Evolutionary conservation across 2,113 vertebrate species (phyloP).

Genomic region (Oreochromis niloticus): DNA sequence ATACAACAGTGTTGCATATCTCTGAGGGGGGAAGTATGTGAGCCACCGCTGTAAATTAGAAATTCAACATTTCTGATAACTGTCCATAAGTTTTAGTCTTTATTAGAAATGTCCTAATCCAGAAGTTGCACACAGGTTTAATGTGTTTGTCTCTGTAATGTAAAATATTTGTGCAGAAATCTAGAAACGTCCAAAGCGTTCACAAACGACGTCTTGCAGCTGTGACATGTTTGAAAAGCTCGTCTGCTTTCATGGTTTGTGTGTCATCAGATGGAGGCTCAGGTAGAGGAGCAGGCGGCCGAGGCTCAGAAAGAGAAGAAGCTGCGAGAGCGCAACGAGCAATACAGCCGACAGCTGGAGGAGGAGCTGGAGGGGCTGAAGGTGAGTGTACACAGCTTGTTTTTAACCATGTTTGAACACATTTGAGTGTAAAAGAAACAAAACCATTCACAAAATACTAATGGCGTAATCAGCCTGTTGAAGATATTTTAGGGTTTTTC

Average conservation of each 20-base stretch:
- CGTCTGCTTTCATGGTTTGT: neutral
- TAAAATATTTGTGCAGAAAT: neutral
- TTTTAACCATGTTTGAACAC: neutral
- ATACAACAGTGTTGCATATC: accelerated
- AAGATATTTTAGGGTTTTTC: neutral
- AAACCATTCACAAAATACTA: neutral
- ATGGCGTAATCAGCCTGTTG: accelerated
- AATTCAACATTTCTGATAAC: neutral
- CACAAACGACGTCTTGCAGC: neutral
- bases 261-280: constrained; percentile 81
- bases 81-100: neutral
- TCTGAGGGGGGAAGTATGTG: neutral
- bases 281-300: constrained; percentile 81
- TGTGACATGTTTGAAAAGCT: neutral
- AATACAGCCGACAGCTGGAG: constrained; percentile 91
- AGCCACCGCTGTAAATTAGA: neutral
- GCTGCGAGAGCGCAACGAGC: constrained; percentile 88
- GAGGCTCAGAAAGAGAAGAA: constrained; percentile 94
- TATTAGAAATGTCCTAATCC: neutral
- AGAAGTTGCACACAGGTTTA: neutral
- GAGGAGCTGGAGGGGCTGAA: constrained; percentile 92
- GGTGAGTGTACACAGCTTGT: constrained; percentile 45
- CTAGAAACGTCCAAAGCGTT: neutral
- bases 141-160: neutral
- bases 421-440: neutral